phyloP scores from a whole-genome alignment of 2,797 vertebrate genomes.

The Gallirallus australis region DNA sequence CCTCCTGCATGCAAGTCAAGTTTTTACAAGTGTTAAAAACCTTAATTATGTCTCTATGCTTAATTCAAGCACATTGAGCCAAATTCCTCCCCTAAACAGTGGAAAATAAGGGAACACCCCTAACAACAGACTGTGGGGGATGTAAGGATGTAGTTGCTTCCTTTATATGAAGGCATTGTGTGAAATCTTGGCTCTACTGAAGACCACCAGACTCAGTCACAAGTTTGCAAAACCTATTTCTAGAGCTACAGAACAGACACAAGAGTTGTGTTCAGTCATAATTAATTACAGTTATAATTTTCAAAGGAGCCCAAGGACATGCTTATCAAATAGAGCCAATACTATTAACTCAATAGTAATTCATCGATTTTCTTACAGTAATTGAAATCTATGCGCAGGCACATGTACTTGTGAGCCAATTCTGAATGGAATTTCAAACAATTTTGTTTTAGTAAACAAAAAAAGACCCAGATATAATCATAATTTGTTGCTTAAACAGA shows the following conservation, averaged over 20 bases:
- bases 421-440: not conserved
- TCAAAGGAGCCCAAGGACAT: not conserved
- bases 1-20: not conserved
- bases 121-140: not conserved
- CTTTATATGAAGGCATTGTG: not conserved
- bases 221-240: not conserved
- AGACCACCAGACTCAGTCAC: not conserved
- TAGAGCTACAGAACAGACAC: not conserved
- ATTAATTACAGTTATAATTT: not conserved
- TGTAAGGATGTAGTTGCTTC: not conserved
- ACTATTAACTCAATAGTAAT: not conserved
- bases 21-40: not conserved
- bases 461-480: not conserved
- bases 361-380: not conserved
- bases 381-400: not conserved
- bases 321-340: not conserved
- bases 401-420: not conserved
- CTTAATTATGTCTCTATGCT: not conserved
- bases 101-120: not conserved
- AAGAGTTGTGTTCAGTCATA: not conserved
- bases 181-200: not conserved
- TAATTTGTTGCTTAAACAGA: constrained; percentile 16
- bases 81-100: not conserved
- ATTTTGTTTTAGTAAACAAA: not conserved
- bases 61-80: not conserved